Percentiles rank a stretch among this genome's conserved stretches.
These are phyloP conservation scores for Sinocyclocheilus anophthalmus DNA, from an alignment of 2,113 vertebrate species.

Conservation along the genomic window DNA sequence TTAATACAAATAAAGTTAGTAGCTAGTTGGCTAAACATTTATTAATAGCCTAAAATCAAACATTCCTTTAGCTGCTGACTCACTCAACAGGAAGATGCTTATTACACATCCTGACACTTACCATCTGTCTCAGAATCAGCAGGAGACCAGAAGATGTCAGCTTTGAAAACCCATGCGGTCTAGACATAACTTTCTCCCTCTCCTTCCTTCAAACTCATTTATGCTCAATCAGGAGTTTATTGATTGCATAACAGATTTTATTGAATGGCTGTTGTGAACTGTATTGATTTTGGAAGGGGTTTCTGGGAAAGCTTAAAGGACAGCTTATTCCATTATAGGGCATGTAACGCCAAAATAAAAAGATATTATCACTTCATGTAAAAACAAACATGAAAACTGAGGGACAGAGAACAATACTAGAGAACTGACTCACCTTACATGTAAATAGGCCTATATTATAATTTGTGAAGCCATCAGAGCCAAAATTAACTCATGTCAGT, in stretches of 20 bases:
- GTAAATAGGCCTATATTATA: too few relatives aligned
- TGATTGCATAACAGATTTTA: background rate
- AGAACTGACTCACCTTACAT: background rate
- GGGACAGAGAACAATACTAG: background rate
- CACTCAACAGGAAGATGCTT: slow-evolving; percentile 37
- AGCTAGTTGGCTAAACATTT: slow-evolving; percentile 5
- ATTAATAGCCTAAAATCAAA: background rate
- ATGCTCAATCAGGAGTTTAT: background rate
- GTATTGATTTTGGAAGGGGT: background rate
- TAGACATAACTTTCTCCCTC: slow-evolving; percentile 31
- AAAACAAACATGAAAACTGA: background rate
- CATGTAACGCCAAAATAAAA: slow-evolving; percentile 9
- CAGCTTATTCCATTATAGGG: slow-evolving; percentile 18
- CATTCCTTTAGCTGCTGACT: background rate
- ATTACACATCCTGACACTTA: slow-evolving; percentile 41
- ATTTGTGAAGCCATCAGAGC: too few relatives aligned
- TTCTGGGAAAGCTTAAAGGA: background rate
- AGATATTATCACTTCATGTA: background rate
- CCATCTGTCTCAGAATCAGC: background rate
- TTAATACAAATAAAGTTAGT: background rate
- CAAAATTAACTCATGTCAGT: too few relatives aligned
- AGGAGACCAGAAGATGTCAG: slow-evolving; percentile 26
- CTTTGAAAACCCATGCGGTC: slow-evolving; percentile 34
- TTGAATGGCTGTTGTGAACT: background rate
- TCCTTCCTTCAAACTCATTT: slow-evolving; percentile 1